These are phyloP conservation scores for Neomonachus schauinslandi DNA, from an alignment of 2,113 vertebrate genomes.

Conservation along the genomic window DNA sequence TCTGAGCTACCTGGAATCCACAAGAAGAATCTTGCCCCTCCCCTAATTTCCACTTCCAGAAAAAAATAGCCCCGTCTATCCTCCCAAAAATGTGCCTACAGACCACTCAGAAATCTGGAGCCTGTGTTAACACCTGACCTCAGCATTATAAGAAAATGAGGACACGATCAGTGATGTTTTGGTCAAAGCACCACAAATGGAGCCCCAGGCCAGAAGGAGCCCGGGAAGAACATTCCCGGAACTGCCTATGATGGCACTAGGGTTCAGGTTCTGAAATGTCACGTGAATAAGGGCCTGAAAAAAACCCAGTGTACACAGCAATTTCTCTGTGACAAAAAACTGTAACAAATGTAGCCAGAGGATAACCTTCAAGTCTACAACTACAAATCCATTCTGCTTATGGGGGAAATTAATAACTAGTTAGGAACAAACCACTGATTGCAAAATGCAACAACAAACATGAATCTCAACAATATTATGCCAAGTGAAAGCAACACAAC, in stretches of 20 bases:
- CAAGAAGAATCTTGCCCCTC: background rate
- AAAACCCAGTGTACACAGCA: background rate
- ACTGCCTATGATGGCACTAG: background rate
- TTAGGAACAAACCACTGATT: background rate
- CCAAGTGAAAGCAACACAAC: background rate
- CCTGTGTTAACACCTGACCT: background rate
- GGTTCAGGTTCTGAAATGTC: background rate
- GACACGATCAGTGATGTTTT: background rate
- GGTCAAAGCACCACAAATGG: background rate
- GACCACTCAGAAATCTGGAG: background rate
- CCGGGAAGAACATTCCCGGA: background rate
- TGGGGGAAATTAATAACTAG: background rate
- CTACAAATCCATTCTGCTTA: background rate
- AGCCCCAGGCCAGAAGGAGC: background rate
- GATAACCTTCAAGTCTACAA: background rate
- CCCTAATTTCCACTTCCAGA: background rate
- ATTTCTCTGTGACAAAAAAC: background rate
- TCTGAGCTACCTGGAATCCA: background rate
- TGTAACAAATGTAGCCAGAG: background rate
- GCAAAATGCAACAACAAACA: background rate
- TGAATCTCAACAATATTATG: background rate
- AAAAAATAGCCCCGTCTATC: background rate
- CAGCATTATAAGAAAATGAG: conserved; percentile 9
- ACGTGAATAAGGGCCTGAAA: background rate
- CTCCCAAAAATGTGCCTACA: background rate